Conservation (phyloP, 1,140 invertebrate genomes). For the Bombus breviceps region DNA sequence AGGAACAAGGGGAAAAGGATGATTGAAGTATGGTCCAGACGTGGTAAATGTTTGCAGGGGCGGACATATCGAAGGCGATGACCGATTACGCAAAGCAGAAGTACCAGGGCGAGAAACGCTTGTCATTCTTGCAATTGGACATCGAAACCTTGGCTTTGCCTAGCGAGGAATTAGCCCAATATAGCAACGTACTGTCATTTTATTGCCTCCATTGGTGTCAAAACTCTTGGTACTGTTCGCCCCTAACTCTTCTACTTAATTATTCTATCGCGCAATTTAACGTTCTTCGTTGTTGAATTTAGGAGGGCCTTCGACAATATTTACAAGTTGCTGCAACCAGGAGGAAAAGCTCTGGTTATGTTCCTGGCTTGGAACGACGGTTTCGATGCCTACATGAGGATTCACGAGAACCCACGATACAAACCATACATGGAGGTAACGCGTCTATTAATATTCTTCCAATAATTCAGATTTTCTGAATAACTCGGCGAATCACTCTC, state of each 20-base stretch:
- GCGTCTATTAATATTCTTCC: neutral
- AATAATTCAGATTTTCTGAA: neutral
- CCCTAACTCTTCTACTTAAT: too few relatives aligned
- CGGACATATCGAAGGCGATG: slow-evolving; percentile 89
- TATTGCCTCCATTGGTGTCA: slow-evolving; percentile 93
- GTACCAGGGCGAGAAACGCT: slow-evolving; percentile 78
- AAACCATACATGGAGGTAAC: slow-evolving; percentile 85
- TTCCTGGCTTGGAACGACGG: slow-evolving; percentile 89
- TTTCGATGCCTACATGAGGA: slow-evolving; percentile 87
- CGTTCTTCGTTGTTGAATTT: slow-evolving; percentile 45
- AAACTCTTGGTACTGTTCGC: slow-evolving; percentile 85
- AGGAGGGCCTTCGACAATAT: slow-evolving; percentile 87
- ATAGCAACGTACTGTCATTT: slow-evolving; percentile 90
- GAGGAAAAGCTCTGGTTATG: slow-evolving; percentile 87
- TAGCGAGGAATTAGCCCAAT: slow-evolving; percentile 81
- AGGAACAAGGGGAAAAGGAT: neutral
- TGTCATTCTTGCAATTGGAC: slow-evolving; percentile 87
- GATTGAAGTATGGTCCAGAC: too few relatives aligned
- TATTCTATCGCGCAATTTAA: neutral
- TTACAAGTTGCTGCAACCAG: slow-evolving; percentile 85
- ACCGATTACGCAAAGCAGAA: slow-evolving; percentile 85
- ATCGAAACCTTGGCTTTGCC: slow-evolving; percentile 84
- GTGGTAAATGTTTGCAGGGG: slow-evolving; percentile 77
- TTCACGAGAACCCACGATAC: slow-evolving; percentile 85
- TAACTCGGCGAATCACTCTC: neutral